These are phyloP conservation scores for Lacanobia oleracea DNA, from an alignment of 2,888 invertebrate species.

Conservation along the genomic window DNA sequence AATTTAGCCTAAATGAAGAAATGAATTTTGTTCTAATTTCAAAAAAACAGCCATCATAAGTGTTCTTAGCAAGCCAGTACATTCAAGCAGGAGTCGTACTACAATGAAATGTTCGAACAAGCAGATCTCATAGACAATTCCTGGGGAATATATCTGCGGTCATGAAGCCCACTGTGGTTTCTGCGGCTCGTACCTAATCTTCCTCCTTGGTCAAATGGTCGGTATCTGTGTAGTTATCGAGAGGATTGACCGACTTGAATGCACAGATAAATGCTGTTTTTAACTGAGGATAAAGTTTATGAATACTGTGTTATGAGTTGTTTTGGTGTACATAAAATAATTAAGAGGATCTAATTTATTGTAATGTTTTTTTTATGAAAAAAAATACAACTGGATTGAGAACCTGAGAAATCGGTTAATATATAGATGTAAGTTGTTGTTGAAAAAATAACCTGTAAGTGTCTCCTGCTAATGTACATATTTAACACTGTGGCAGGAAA, in stretches of 20 bases:
- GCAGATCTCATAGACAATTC: neutral
- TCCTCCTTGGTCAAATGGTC: neutral
- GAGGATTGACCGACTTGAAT: neutral
- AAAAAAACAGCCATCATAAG: neutral
- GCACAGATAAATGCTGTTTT: too few relatives aligned
- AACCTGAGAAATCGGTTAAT: too few relatives aligned
- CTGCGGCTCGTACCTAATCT: constrained; percentile 23
- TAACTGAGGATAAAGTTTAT: neutral
- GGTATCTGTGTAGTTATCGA: neutral
- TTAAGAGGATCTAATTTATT: too few relatives aligned
- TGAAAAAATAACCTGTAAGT: too few relatives aligned
- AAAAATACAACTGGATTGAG: too few relatives aligned
- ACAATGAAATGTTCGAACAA: neutral
- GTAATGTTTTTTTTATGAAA: too few relatives aligned
- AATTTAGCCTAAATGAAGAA: too few relatives aligned
- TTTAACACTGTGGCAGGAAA: neutral
- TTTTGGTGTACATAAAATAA: too few relatives aligned
- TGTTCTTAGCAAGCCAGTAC: too few relatives aligned
- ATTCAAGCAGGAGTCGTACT: too few relatives aligned
- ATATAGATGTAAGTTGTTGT: too few relatives aligned
- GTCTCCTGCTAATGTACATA: too few relatives aligned
- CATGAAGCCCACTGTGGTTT: constrained; percentile 19
- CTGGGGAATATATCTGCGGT: constrained; percentile 9
- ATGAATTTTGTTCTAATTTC: neutral
- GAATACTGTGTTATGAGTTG: neutral